Conservation (phyloP, 2,797 vertebrate species). For the Sebastolobus altivelis region DNA sequence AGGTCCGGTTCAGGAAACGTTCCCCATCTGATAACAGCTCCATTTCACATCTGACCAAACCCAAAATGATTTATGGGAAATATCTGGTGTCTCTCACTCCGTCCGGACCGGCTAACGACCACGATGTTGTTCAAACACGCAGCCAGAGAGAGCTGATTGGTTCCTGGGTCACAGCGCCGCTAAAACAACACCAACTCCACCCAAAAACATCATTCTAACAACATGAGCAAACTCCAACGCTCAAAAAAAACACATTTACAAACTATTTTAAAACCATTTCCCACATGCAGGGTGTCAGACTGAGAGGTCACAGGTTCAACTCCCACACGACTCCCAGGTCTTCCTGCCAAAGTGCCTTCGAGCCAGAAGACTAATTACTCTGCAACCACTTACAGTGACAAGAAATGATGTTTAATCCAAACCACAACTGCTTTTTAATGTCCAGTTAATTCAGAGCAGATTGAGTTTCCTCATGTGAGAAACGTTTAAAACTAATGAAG, state of each 20-base stretch:
- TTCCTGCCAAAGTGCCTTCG: conserved; percentile 32
- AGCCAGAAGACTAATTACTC: conserved; percentile 26
- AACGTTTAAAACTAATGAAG: conserved; percentile 4
- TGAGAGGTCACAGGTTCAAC: conserved; percentile 52
- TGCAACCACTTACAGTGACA: conserved; percentile 11
- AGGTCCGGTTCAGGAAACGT: conserved; percentile 34
- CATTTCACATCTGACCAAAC: conserved; percentile 42
- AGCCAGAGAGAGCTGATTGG: conserved; percentile 27
- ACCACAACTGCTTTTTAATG: conserved; percentile 3
- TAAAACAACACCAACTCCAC: conserved; percentile 64
- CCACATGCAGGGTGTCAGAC: conserved; percentile 49
- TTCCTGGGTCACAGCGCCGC: conserved; percentile 38
- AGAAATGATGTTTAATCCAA: conserved; percentile 11
- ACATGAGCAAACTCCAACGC: conserved; percentile 21
- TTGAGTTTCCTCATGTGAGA: conserved; percentile 2
- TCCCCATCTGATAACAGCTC: conserved; percentile 54
- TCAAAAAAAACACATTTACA: conserved; percentile 26
- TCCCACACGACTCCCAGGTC: conserved; percentile 16
- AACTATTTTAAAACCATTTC: conserved; percentile 54
- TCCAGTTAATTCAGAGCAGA: conserved; percentile 22
- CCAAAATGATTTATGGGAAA: conserved; percentile 72
- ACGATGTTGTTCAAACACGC: conserved; percentile 18
- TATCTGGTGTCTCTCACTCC: conserved; percentile 60
- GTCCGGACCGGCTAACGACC: conserved; percentile 32
- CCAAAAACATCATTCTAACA: conserved; percentile 63